These are phyloP conservation scores for Drosophila acutilabella DNA, from an alignment of 2,888 invertebrate species.

Conservation along the genomic window DNA sequence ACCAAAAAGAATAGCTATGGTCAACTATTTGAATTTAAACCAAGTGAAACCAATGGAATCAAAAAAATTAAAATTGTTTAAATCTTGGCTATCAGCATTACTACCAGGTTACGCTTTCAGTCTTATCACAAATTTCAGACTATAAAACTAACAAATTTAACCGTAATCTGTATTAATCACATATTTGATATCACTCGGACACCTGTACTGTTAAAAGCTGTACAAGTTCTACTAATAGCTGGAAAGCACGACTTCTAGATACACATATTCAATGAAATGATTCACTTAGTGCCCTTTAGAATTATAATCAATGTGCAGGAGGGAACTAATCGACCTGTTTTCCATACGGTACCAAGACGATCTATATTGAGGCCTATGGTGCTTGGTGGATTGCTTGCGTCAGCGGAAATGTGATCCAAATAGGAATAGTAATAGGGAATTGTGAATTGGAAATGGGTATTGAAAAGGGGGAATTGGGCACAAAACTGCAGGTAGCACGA, in stretches of 20 bases:
- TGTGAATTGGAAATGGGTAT: conserved; percentile 29
- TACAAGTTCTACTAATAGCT: background rate
- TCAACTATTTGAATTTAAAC: too few relatives aligned
- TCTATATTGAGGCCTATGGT: conserved; percentile 20
- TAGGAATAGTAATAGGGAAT: conserved; percentile 31
- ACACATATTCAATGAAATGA: conserved; percentile 12
- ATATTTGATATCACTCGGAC: conserved; percentile 23
- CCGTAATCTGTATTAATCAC: conserved; percentile 16
- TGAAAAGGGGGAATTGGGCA: conserved; percentile 36
- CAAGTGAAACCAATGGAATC: background rate
- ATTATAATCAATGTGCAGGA: conserved; percentile 46
- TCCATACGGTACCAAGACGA: conserved; percentile 22
- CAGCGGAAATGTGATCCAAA: conserved; percentile 56
- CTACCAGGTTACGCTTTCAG: conserved; percentile 22
- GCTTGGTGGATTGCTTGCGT: conserved; percentile 39
- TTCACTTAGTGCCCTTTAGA: conserved; percentile 19
- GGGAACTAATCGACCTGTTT: conserved; percentile 13
- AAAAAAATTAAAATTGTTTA: background rate
- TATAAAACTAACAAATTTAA: conserved; percentile 3
- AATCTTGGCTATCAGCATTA: background rate
- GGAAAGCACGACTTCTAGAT: background rate
- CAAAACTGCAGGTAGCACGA: conserved; percentile 51
- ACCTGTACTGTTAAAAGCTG: conserved; percentile 7
- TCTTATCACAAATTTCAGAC: conserved; percentile 16
- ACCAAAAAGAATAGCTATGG: too few relatives aligned